Conservation (phyloP, 2,888 invertebrate genomes). For the Drosophila anomelani region DNA sequence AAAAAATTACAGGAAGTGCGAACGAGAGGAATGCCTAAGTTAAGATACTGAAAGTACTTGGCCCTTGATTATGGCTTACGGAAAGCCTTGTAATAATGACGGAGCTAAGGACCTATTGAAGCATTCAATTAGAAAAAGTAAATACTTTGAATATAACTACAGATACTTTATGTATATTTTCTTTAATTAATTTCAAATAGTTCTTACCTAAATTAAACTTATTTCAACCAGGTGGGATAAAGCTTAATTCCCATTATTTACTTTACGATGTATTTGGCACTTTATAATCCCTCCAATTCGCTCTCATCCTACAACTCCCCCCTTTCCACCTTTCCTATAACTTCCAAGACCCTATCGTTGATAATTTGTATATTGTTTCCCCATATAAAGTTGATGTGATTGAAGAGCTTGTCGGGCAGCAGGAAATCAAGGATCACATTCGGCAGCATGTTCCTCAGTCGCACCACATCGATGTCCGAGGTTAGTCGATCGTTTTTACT, state of each 20-base stretch:
- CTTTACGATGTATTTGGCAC: too few species aligned
- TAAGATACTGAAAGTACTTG: slow-evolving; percentile 1
- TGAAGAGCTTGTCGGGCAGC: slow-evolving; percentile 46
- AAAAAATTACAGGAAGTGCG: not conserved
- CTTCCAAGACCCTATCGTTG: slow-evolving; percentile 45
- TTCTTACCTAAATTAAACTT: too few species aligned
- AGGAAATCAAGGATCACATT: slow-evolving; percentile 67
- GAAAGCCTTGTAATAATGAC: not conserved
- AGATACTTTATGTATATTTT: not conserved
- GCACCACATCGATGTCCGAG: slow-evolving; percentile 74
- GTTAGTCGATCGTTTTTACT: slow-evolving; percentile 84
- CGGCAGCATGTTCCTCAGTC: slow-evolving; percentile 57
- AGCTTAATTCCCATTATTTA: not conserved
- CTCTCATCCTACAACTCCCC: slow-evolving; percentile 42
- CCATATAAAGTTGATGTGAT: slow-evolving; percentile 53
- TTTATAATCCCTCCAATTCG: too few species aligned
- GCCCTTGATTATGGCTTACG: slow-evolving; percentile 6
- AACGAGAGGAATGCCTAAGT: not conserved
- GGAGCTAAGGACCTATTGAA: not conserved
- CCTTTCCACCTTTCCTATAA: slow-evolving; percentile 56
- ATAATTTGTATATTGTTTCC: slow-evolving; percentile 53
- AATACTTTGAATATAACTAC: too few species aligned
- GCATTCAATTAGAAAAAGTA: not conserved
- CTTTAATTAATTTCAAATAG: too few species aligned
- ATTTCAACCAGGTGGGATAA: not conserved